Evolutionary conservation across 37 sponge, comb jelly and placozoan species (phyloP).

Genomic region (Cladorhizidae sp.): DNA sequence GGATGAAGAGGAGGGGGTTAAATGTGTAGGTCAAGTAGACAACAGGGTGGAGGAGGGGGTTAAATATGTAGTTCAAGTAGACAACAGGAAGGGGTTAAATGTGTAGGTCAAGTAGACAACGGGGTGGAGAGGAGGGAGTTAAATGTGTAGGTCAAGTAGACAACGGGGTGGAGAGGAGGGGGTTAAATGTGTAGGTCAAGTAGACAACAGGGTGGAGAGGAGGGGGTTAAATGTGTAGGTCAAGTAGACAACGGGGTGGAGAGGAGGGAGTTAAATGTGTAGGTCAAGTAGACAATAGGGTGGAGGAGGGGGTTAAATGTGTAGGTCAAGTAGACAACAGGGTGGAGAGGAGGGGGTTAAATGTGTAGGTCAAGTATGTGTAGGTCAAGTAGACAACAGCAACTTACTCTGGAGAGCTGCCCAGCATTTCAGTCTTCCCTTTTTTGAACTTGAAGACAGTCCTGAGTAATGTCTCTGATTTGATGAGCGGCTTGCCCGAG

Average conservation of each 20-base stretch:
- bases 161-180: too few species aligned
- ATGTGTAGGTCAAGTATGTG: neutral
- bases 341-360: too few species aligned
- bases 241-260: too few species aligned
- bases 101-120: too few species aligned
- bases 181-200: neutral
- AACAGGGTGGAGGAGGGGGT: neutral
- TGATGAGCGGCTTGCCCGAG: constrained; percentile 73
- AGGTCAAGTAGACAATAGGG: neutral
- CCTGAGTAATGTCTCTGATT: constrained; percentile 14
- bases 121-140: neutral
- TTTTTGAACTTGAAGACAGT: constrained; percentile 65
- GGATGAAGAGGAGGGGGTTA: neutral
- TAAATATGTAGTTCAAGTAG: neutral
- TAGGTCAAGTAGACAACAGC: neutral
- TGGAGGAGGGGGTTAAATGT: too few species aligned
- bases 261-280: too few species aligned
- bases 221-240: too few species aligned
- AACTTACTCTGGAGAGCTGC: constrained; percentile 9
- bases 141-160: too few species aligned
- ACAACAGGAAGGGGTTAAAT: too few species aligned
- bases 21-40: neutral
- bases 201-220: too few species aligned
- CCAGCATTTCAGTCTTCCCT: neutral
- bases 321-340: too few species aligned